Conservation (phyloP, 2,888 invertebrate species). For the Teinopalpus imperialis region DNA sequence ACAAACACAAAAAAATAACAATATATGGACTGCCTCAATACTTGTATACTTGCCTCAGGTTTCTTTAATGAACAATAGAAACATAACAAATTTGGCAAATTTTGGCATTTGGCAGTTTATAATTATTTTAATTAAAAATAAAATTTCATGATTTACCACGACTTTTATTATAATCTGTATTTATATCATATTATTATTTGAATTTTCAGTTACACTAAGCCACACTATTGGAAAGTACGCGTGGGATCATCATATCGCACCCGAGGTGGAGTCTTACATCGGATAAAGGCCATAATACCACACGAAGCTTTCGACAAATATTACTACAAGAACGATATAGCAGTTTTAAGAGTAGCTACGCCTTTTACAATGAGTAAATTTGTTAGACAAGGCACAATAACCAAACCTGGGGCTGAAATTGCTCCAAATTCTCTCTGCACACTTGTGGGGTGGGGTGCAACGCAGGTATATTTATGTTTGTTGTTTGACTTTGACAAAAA, state of each 20-base stretch:
- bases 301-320: conserved; percentile 58
- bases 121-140: no score
- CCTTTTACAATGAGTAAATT: conserved; percentile 50
- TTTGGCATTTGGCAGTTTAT: no score
- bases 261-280: conserved; percentile 55
- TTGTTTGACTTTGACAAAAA: no score
- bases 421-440: conserved; percentile 52
- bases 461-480: conserved; percentile 53
- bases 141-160: no score
- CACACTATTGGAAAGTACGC: conserved; percentile 64
- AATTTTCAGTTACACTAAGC: conserved; percentile 58
- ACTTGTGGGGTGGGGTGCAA: conserved; percentile 68
- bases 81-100: no score
- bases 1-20: no score
- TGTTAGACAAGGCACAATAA: conserved; percentile 62
- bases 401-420: conserved; percentile 56
- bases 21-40: no score
- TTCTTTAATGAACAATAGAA: no score
- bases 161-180: no score
- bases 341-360: conserved; percentile 52
- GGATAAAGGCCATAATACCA: conserved; percentile 54
- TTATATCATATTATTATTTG: no score
- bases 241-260: conserved; percentile 66
- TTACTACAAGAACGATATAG: conserved; percentile 64
- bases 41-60: no score